Evolutionary conservation across 1,140 invertebrate species (phyloP), one percentile per base, ranked within the genome.

Genomic region (Dermatophagoides farinae): DNA sequence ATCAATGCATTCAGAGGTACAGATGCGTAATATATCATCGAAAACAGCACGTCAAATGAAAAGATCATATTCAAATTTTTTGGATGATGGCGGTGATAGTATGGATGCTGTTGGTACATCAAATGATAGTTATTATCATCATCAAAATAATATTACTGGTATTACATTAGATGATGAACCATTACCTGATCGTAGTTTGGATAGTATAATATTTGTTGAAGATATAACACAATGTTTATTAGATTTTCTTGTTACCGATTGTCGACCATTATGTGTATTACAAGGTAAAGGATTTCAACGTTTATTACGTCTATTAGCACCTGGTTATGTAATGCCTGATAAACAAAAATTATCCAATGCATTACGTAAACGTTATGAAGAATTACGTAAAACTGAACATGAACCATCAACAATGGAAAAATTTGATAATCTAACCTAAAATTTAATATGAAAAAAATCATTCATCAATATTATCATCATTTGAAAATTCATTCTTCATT

Each of bases 1-100:
- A 49, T 54, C 63, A 1, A 64, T 64, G 55, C 63, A 64, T 57
- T 62, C 60, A 20, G 63, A 64, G 40, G 50, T 49, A 14, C 60
- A 63, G 18, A 38, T 62, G 11, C 25, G 57, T 18, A 47, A 44
- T 18, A 41, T 59, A 1, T 23, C 31, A 31, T 39, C 41, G 12
- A 55, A 55, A 25, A 55, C 14, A 12, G 1, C 10, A 20, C 23
- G 31, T 18, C 12, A 11, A n/a, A 6, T 55, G 25, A 55, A 55
- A 25, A 31, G 41, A 25, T 41, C 62, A 18, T 47, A 38, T 40
- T 11, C 62, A 1, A 31, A 31, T 31, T 31, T 31, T 31, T 4
- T 31, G 31, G 31, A 31, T 31, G 31, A 31, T 31, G 31, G 31
- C 8, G 8, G 8, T 31, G 31, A 31, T 31, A n/a, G 31, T 5